Base-by-base conservation (phyloP, 2,113 vertebrate genomes). In the Serilophus lunatus region DNA sequence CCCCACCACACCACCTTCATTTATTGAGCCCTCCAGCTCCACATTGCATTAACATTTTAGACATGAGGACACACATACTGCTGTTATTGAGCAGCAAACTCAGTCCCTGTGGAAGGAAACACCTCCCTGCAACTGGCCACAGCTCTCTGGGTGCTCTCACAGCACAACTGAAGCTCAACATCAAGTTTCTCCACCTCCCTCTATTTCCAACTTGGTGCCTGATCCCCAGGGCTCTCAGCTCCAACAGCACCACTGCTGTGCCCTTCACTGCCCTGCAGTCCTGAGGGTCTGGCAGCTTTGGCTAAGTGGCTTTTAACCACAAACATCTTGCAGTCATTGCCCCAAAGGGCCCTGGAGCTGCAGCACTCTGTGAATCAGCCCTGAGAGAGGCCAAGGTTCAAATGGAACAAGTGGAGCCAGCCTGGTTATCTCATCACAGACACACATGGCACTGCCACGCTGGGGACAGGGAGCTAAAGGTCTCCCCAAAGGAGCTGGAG, bases 361-460 rank as follows among this genome's bases (percentile, higher is more conserved):
- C 74, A 93, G 68, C 63, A 47, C 74, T 79, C 57, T 57, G 57
- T n/a, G 51, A 49, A 42, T 28, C 51, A 57, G 64, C n/a, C 71
- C 10, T 49, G 63, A 66, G 53, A 68, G 64, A 72, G 6, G 44
- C 59, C 74, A 65, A 68, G 44, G 63, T 53, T 80, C 69, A 63
- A 36, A 25, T 2, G 36, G 61, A 35, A 24, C 61, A 66, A 49
- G n/a, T 36, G 31, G 28, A 66, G 25, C 4, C 69, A 84, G 80
- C 35, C 74, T 24, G 42, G 31, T 17, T 66, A 59, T 65, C 77
- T 25, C 56, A 53, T 54, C 71, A 53, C 0, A 3, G 57, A 29
- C 0, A 0, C 31, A 50, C 18, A 10, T 4, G 2, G 6, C 17
- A 51, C 25, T 28, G 45, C 23, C 9, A 2, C 11, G 40, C 57